Evolutionary conservation across 1,140 invertebrate genomes (phyloP).

Genomic region (Laupala kohalensis): DNA sequence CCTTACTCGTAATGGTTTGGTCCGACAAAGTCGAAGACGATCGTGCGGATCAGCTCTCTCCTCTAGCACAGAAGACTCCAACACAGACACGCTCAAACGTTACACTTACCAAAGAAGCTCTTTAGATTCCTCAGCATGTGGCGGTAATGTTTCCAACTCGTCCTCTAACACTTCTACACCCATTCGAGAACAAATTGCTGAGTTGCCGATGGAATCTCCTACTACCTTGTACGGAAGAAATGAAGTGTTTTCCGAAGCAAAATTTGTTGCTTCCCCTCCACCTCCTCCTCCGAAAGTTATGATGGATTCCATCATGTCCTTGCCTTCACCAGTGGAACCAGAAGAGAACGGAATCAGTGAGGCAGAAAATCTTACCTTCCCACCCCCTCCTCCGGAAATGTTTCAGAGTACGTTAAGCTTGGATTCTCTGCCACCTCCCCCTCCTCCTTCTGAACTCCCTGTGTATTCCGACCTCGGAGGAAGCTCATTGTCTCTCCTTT

Average conservation of each 20-base stretch:
- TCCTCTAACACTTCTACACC: constrained; percentile 20
- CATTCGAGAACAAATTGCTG: constrained; percentile 26
- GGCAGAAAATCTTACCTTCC: constrained; percentile 29
- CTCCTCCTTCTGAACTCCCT: constrained; percentile 48
- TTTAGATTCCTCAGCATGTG: constrained; percentile 24
- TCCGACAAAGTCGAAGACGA: constrained; percentile 10
- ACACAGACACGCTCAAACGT: constrained; percentile 44
- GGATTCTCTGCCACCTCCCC: constrained; percentile 62
- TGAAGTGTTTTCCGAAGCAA: not conserved
- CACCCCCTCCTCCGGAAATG: constrained; percentile 45
- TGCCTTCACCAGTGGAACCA: not conserved
- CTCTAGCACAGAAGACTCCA: constrained; percentile 1
- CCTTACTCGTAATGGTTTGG: constrained; percentile 6
- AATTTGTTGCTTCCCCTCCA: not conserved
- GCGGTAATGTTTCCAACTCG: constrained; percentile 32
- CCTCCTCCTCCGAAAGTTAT: not conserved
- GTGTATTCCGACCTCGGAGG: constrained; percentile 43
- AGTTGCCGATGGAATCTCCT: constrained; percentile 3
- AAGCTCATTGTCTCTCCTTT: constrained; percentile 48
- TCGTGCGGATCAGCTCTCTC: constrained; percentile 4
- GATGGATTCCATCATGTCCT: not conserved
- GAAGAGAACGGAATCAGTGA: not conserved
- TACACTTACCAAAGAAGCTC: constrained; percentile 25
- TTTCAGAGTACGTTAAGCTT: constrained; percentile 60
- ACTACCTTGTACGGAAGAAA: not conserved